These are phyloP conservation scores for Nixonia krombeini DNA, from an alignment of 1,140 invertebrate species.

Conservation along the genomic window DNA sequence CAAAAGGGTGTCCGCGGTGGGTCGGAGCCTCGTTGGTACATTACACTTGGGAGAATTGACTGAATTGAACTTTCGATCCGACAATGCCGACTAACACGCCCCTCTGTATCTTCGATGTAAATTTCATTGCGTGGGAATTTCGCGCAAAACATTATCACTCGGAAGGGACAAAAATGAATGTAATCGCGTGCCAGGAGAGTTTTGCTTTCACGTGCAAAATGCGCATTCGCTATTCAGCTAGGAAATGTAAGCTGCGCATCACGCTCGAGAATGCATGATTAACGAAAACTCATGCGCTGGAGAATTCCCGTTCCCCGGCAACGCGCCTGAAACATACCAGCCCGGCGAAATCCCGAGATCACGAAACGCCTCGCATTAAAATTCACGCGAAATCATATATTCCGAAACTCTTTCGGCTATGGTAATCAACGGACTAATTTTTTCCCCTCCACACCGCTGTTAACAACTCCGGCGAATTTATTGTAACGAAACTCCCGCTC, in stretches of 20 bases:
- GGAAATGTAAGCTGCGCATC: conserved; percentile 23
- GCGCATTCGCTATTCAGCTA: conserved; percentile 21
- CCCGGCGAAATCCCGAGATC: conserved; percentile 25
- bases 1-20: too few species aligned
- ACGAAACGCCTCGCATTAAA: conserved; percentile 36
- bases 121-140: conserved; percentile 28
- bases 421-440: conserved; percentile 29
- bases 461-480: conserved; percentile 12
- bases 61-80: conserved; percentile 5
- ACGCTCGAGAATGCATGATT: conserved; percentile 35
- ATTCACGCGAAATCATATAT: conserved; percentile 25
- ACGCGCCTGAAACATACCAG: conserved; percentile 20
- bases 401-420: conserved; percentile 8
- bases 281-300: conserved; percentile 36
- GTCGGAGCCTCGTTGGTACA: too few species aligned
- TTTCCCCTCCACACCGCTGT: conserved; percentile 20
- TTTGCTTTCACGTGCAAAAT: conserved; percentile 28
- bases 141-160: conserved; percentile 17
- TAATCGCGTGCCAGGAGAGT: conserved; percentile 14
- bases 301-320: conserved; percentile 19
- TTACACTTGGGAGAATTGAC: neutral
- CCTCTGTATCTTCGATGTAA: conserved; percentile 22
- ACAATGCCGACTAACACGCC: conserved; percentile 6
- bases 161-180: neutral
- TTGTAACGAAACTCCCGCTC: neutral